phyloP scores from a whole-genome alignment of 2,888 invertebrate genomes.

The Thereva nobilitata region DNA sequence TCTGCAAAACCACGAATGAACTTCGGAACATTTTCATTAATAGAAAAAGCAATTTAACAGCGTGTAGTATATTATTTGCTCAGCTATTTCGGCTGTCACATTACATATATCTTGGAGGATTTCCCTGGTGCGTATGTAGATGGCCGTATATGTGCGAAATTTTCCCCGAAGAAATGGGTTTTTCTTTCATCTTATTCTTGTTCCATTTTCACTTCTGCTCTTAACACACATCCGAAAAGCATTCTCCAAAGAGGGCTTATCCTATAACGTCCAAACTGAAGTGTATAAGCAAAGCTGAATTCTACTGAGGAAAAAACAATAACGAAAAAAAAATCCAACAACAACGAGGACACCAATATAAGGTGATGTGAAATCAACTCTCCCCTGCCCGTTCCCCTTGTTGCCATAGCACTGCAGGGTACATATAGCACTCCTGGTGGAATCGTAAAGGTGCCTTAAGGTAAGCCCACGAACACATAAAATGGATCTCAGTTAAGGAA shows the following conservation, averaged over 20 bases:
- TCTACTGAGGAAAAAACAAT: slow-evolving; percentile 18
- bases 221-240: slow-evolving; percentile 13
- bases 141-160: slow-evolving; percentile 6
- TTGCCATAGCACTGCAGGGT: slow-evolving; percentile 9
- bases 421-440: slow-evolving; percentile 39
- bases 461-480: slow-evolving; percentile 43
- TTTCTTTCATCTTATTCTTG: slow-evolving; percentile 29
- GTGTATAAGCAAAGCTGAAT: slow-evolving; percentile 33
- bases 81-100: slow-evolving; percentile 41
- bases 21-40: slow-evolving; percentile 37
- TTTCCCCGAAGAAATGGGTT: slow-evolving; percentile 13
- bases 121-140: slow-evolving; percentile 36
- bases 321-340: slow-evolving; percentile 9
- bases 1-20: neutral
- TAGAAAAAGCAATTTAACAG: slow-evolving; percentile 40
- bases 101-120: slow-evolving; percentile 41
- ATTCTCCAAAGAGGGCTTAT: slow-evolving; percentile 20
- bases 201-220: slow-evolving; percentile 20
- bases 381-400: neutral
- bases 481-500: slow-evolving; percentile 43
- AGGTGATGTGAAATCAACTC: slow-evolving; percentile 13
- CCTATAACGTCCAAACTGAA: slow-evolving; percentile 31
- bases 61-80: slow-evolving; percentile 39
- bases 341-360: slow-evolving; percentile 24
- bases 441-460: slow-evolving; percentile 44